Conservation (phyloP, 2,888 invertebrate species). For the Aphidius colemani region DNA sequence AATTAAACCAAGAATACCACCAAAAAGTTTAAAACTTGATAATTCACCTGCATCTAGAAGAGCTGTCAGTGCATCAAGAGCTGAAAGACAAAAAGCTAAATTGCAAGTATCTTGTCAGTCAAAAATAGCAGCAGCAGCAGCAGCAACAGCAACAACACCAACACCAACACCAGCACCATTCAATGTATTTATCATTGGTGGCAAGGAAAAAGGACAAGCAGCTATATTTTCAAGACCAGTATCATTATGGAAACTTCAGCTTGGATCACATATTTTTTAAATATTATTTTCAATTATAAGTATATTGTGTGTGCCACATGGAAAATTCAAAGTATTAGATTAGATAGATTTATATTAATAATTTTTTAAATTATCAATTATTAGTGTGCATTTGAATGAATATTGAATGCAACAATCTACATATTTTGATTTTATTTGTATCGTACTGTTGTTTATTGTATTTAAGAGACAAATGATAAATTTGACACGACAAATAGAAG, state of each 20-base stretch:
- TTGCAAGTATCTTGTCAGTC: slow-evolving; percentile 31
- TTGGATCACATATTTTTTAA: slow-evolving; percentile 61
- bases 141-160: slow-evolving; percentile 45
- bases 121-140: too few relatives aligned
- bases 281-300: slow-evolving; percentile 11
- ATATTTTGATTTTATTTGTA: neutral
- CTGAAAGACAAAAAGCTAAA: slow-evolving; percentile 59
- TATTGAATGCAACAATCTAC: too few relatives aligned
- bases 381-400: too few relatives aligned
- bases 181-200: slow-evolving; percentile 76
- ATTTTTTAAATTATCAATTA: neutral
- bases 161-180: slow-evolving; percentile 63
- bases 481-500: too few relatives aligned
- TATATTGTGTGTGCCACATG: neutral
- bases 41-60: slow-evolving; percentile 59
- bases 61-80: slow-evolving; percentile 66
- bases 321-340: too few relatives aligned
- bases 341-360: too few relatives aligned
- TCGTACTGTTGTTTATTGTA: too few relatives aligned
- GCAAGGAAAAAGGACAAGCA: slow-evolving; percentile 78
- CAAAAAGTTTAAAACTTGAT: slow-evolving; percentile 60
- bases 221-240: slow-evolving; percentile 78
- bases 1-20: slow-evolving; percentile 57
- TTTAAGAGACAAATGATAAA: too few relatives aligned
- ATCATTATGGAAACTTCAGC: slow-evolving; percentile 77